Percentiles rank a stretch among this genome's conserved stretches.
phyloP scores from a whole-genome alignment of 2,888 invertebrate genomes.

The Nymphalis c-album region DNA sequence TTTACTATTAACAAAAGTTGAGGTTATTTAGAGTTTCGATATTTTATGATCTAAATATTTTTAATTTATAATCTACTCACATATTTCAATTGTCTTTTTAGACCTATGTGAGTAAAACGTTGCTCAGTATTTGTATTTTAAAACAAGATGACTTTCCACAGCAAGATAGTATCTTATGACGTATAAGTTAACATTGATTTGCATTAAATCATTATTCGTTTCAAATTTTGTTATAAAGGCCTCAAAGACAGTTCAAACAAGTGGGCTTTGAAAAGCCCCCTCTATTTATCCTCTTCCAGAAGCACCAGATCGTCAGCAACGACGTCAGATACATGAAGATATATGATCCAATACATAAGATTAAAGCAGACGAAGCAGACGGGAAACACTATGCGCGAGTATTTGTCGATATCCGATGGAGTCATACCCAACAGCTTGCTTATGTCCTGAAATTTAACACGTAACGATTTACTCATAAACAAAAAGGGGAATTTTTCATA shows the following conservation, averaged over 20 bases:
- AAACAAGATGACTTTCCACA: too few species aligned
- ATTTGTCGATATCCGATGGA: conserved; percentile 99
- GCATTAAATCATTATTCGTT: conserved; percentile 42
- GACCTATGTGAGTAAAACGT: too few species aligned
- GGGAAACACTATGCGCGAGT: conserved; percentile 98
- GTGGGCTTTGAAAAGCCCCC: conserved; percentile 63
- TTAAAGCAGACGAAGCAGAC: conserved; percentile 99
- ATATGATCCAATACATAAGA: conserved; percentile 98
- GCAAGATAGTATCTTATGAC: too few species aligned
- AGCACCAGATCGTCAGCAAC: conserved; percentile 96
- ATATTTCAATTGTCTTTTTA: too few species aligned
- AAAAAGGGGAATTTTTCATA: conserved; percentile 21
- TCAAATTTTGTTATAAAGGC: conserved; percentile 66
- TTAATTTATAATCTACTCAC: too few species aligned
- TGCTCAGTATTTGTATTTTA: too few species aligned
- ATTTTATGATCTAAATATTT: too few species aligned
- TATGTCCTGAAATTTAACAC: conserved; percentile 83
- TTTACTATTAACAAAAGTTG: too few species aligned
- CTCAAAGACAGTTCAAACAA: conserved; percentile 60
- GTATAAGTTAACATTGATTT: too few species aligned
- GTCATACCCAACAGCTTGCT: conserved; percentile 95
- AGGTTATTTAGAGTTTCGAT: too few species aligned
- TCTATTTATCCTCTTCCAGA: conserved; percentile 85
- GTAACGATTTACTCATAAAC: conserved; percentile 9
- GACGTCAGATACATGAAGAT: conserved; percentile 97